Conservation (phyloP, 2,113 vertebrate genomes). For the Rana temporaria region DNA sequence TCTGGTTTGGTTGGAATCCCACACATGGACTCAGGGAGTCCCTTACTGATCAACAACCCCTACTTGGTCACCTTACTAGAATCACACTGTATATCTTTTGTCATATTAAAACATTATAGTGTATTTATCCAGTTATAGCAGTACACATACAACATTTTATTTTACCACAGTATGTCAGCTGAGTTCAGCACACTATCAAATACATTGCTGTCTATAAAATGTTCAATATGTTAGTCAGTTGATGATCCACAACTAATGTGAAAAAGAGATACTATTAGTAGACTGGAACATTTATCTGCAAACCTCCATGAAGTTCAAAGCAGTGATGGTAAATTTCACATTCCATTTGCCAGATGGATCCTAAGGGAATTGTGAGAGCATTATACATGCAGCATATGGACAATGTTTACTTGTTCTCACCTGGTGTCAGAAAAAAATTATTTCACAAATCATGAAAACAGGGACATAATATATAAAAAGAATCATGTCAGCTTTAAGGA, state of each 20-base stretch:
- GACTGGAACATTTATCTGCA: slow-evolving; percentile 40
- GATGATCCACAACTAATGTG: slow-evolving; percentile 48
- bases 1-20: too few relatives aligned
- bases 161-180: too few relatives aligned
- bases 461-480: too few relatives aligned
- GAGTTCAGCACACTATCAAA: neutral
- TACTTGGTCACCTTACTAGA: too few relatives aligned
- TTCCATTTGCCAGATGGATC: slow-evolving; percentile 41
- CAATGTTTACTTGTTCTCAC: slow-evolving; percentile 21
- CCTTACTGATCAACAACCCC: too few relatives aligned
- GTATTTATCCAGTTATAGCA: too few relatives aligned
- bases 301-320: slow-evolving; percentile 54
- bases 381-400: slow-evolving; percentile 38
- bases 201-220: neutral
- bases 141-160: too few relatives aligned
- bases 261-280: slow-evolving; percentile 41
- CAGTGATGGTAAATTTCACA: slow-evolving; percentile 27
- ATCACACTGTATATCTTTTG: too few relatives aligned
- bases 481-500: too few relatives aligned
- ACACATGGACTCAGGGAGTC: too few relatives aligned
- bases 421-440: neutral
- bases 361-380: slow-evolving; percentile 9
- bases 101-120: too few relatives aligned
- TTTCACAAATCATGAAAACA: too few relatives aligned
- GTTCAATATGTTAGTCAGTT: slow-evolving; percentile 26